phyloP scores from a whole-genome alignment of 37 sponge, comb jelly and placozoan genomes.

The Ephydatia muelleri region DNA sequence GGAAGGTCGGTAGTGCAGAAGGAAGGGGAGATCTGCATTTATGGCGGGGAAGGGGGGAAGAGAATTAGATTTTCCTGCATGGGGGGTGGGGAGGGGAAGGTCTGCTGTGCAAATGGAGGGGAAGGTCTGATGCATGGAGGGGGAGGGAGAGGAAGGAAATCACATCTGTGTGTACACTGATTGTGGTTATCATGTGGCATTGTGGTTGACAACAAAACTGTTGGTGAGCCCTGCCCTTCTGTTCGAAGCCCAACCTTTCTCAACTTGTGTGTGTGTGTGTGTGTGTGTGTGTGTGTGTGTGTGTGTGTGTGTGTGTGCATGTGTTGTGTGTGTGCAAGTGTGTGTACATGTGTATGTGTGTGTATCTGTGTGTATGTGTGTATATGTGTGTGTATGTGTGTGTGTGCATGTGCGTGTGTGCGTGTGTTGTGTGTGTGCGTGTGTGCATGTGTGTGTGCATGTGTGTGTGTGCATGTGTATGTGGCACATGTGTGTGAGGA shows the following conservation, averaged over 20 bases:
- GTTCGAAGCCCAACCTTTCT: slow-evolving; percentile 20
- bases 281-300: slow-evolving; percentile 13
- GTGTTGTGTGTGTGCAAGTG: not conserved
- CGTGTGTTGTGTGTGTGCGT: too few species aligned
- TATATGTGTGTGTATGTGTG: not conserved
- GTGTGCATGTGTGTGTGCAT: too few species aligned
- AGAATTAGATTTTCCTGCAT: slow-evolving; percentile 1
- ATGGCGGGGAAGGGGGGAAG: slow-evolving; percentile 36
- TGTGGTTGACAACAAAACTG: too few species aligned
- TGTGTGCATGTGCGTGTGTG: too few species aligned
- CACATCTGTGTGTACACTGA: not conserved
- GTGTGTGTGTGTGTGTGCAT: slow-evolving; percentile 16
- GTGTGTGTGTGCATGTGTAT: too few species aligned
- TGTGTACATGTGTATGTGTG: too few species aligned
- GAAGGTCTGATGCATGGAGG: slow-evolving; percentile 60
- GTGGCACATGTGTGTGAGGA: too few species aligned
- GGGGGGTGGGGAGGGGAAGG: too few species aligned
- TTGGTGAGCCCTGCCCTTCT: too few species aligned
- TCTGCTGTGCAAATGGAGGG: too few species aligned
- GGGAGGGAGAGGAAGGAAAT: slow-evolving; percentile 28
- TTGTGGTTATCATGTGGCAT: slow-evolving; percentile 6
- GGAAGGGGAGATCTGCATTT: not conserved
- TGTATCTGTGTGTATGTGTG: too few species aligned
- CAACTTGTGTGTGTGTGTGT: not conserved
- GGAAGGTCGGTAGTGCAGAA: not conserved